A percentile compares a stretch with the other conserved stretches of the same genome.
phyloP scores from a whole-genome alignment of 2,888 invertebrate species.

The Nomada hirtipes region DNA sequence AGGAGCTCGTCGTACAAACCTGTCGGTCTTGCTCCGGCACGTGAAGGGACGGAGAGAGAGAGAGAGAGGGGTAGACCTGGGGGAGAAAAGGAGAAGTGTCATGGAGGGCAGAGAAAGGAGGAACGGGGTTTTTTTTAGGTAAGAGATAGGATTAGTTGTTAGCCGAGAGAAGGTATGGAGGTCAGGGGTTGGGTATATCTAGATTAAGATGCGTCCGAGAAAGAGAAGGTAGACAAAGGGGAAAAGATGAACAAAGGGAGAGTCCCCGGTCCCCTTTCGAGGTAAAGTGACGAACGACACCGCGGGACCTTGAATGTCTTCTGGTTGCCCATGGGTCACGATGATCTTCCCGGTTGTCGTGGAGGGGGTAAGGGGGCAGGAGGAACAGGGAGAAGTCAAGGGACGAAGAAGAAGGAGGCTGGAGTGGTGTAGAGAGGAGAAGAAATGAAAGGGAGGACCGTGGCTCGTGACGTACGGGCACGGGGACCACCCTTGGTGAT shows the following conservation, averaged over 20 bases:
- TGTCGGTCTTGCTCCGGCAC: conserved; percentile 55
- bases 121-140: conserved; percentile 41
- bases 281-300: conserved; percentile 74
- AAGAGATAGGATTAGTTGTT: conserved; percentile 75
- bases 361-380: not conserved
- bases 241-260: conserved; percentile 59
- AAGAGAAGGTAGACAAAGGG: conserved; percentile 49
- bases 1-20: conserved; percentile 66
- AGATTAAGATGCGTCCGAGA: conserved; percentile 78
- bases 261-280: conserved; percentile 65
- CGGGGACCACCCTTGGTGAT: conserved; percentile 82
- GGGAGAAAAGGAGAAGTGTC: conserved; percentile 10
- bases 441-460: conserved; percentile 53
- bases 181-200: conserved; percentile 73
- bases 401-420: not conserved
- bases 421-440: conserved; percentile 57
- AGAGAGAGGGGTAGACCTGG: not conserved
- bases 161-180: conserved; percentile 52
- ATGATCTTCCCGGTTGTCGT: conserved; percentile 28
- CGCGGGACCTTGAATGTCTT: conserved; percentile 69
- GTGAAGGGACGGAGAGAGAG: not conserved
- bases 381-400: not conserved
- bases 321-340: conserved; percentile 64
- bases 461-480: conserved; percentile 79
- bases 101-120: conserved; percentile 19